phyloP scores from a whole-genome alignment of 2,888 invertebrate genomes.

The Stenoptilia bipunctidactyla region DNA sequence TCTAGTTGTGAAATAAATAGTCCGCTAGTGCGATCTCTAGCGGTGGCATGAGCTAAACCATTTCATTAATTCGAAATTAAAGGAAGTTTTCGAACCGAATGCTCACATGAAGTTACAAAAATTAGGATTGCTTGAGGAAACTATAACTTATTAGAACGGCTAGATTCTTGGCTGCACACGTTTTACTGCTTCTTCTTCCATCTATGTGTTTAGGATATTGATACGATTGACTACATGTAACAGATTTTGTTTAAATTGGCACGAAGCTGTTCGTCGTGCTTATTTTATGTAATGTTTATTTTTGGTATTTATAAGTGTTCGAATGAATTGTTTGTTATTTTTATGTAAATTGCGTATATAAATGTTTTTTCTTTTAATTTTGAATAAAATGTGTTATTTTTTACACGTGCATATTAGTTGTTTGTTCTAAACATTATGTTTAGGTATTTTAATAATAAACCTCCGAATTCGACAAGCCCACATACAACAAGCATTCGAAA shows the following conservation, averaged over 20 bases:
- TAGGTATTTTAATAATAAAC: too few species aligned
- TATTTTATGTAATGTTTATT: constrained; percentile 61
- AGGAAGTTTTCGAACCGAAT: constrained; percentile 66
- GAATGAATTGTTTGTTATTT: constrained; percentile 49
- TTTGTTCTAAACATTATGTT: neutral
- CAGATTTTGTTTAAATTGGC: constrained; percentile 56
- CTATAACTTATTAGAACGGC: constrained; percentile 53
- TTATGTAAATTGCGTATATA: constrained; percentile 1
- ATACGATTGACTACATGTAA: constrained; percentile 6
- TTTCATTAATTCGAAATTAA: constrained; percentile 35
- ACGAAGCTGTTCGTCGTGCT: constrained; percentile 71
- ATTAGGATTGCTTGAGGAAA: constrained; percentile 51
- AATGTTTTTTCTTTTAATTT: too few species aligned
- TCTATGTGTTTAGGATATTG: constrained; percentile 62
- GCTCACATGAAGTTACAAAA: constrained; percentile 55
- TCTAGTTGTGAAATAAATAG: constrained; percentile 3
- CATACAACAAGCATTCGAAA: neutral
- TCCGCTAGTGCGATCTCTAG: constrained; percentile 10
- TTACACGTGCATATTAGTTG: neutral
- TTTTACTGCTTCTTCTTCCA: constrained; percentile 64
- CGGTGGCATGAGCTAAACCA: constrained; percentile 36
- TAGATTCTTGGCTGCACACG: constrained; percentile 69
- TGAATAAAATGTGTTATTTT: too few species aligned
- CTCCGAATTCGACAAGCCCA: too few species aligned
- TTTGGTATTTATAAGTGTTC: constrained; percentile 52